Evolutionary conservation across 2,113 vertebrate species (phyloP), one percentile per base, ranked within the genome.

Genomic region (Cnemophilus loriae): DNA sequence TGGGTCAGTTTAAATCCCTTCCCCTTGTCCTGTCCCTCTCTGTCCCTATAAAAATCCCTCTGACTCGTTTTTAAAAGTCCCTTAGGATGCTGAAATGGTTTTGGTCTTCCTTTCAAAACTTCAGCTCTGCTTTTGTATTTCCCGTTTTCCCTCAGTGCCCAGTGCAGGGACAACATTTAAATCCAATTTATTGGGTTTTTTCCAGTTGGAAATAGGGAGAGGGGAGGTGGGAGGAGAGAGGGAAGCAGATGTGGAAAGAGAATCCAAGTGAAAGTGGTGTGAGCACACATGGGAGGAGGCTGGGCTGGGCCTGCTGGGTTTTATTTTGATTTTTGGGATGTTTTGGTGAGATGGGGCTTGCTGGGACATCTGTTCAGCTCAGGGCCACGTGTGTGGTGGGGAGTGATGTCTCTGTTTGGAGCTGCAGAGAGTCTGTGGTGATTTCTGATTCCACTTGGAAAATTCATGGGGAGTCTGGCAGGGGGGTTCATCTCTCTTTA

Each of bases 221-320:
- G 65, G 65, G 26, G 63, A 80, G 35, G 28, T 2, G 2, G 73
- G 68, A 79, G 73, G 69, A 50, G 76, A 77, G 68, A 70, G 90
- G 84, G 53, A 82, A 85, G 49, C 84, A 70, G 75, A 91, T 59
- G 81, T 73, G 84, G 30, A 16, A 50, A 56, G 55, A 53, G 52
- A 84, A 68, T 77, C 84, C 70, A 42, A 91, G 77, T 39, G 89
- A 60, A 96, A 95, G 68, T 90, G 59, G 52, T 69, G 88, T 50
- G 69, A 33, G 56, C 35, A 10, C 11, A 2, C 59, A 6, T 41
- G 27, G 35, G 76, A 69, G 53, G 37, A 92, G 81, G 46, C 32
- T 70, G 57, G 84, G 53, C 19, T 52, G 42, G 70, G 55, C 37
- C 56, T 84, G 35, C 13, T 60, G 69, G 87, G 78, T 86, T 94